A percentile compares a stretch with the other conserved stretches of the same genome.
phyloP scores from a whole-genome alignment of 1,140 invertebrate species.

The Caenorhabditis latens region DNA sequence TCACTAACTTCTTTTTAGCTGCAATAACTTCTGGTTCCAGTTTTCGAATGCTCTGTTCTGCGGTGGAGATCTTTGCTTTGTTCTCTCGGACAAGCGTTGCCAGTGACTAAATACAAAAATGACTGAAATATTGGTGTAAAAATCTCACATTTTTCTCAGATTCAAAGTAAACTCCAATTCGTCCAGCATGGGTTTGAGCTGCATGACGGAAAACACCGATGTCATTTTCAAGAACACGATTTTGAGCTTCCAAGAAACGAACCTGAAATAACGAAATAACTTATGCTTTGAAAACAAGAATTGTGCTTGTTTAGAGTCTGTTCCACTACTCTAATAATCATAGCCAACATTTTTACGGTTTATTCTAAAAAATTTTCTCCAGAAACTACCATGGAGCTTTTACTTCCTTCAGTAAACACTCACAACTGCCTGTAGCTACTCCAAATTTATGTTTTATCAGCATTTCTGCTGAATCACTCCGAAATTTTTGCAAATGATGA shows the following conservation, averaged over 20 bases:
- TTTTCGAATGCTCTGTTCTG: background rate
- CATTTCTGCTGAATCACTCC: no score
- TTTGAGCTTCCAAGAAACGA: constrained; percentile 10
- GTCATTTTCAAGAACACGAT: constrained; percentile 6
- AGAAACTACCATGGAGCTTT: no score
- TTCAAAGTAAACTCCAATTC: background rate
- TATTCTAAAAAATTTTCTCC: no score
- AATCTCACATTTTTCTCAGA: constrained; percentile 47
- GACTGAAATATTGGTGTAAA: background rate
- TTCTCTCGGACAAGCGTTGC: background rate
- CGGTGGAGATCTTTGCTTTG: background rate
- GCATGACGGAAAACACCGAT: constrained; percentile 11
- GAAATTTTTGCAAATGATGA: no score
- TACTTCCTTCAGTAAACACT: no score
- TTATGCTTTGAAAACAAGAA: no score
- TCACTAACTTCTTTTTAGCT: background rate
- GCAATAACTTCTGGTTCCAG: constrained; percentile 10
- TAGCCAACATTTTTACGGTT: no score
- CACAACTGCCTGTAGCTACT: no score
- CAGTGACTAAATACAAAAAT: background rate
- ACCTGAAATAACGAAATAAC: background rate
- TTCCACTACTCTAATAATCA: no score
- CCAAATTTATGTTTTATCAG: no score
- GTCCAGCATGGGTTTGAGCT: background rate
- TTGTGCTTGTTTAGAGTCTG: no score